Percentiles rank a stretch among this genome's conserved stretches.
Evolutionary conservation across 2,888 invertebrate genomes (phyloP).

Genomic region (Vandiemenella viatica): DNA sequence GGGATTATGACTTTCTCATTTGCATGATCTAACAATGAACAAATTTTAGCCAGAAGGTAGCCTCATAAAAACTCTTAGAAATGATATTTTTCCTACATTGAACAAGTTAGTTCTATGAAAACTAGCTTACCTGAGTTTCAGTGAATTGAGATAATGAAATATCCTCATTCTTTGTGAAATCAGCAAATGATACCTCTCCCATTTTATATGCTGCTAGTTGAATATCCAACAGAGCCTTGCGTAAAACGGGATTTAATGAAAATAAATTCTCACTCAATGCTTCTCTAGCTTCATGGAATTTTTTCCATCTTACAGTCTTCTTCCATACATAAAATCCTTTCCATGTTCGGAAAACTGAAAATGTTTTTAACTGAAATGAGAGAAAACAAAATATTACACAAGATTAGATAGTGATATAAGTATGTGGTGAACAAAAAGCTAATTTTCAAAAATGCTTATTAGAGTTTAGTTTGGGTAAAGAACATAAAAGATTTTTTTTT

Average conservation of each 20-base stretch:
- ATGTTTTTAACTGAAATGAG: constrained; percentile 45
- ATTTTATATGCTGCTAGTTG: constrained; percentile 51
- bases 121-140: constrained; percentile 48
- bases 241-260: constrained; percentile 52
- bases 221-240: constrained; percentile 54
- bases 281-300: constrained; percentile 42
- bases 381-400: too few species aligned
- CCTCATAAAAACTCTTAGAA: too few species aligned
- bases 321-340: constrained; percentile 72
- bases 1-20: too few species aligned
- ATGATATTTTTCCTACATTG: too few species aligned
- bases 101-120: too few species aligned
- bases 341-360: constrained; percentile 53
- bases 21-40: too few species aligned
- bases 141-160: constrained; percentile 50
- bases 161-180: constrained; percentile 34
- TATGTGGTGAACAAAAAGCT: too few species aligned
- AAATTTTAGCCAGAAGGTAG: too few species aligned
- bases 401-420: too few species aligned
- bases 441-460: too few species aligned
- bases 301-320: constrained; percentile 53
- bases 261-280: constrained; percentile 54
- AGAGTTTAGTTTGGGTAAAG: too few species aligned
- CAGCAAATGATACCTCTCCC: constrained; percentile 44
- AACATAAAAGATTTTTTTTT: too few species aligned